Evolutionary conservation across 1,140 invertebrate species (phyloP).

Genomic region (Cotesia typhae): DNA sequence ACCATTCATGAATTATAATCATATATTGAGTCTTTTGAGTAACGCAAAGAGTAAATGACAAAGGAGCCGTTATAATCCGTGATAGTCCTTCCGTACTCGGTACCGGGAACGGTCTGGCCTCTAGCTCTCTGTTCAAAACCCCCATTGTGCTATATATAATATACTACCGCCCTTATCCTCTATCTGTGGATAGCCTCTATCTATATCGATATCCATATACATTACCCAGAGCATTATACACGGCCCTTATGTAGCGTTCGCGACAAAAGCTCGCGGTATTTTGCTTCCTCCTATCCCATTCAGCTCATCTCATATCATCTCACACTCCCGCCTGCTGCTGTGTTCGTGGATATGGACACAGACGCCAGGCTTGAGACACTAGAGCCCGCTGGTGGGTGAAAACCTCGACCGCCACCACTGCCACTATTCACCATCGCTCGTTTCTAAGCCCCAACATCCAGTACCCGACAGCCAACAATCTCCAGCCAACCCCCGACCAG

Average conservation of each 20-base stretch:
- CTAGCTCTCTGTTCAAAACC: not conserved
- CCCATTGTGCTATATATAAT: constrained; percentile 12
- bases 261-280: constrained; percentile 36
- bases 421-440: too few species aligned
- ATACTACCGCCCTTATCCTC: too few species aligned
- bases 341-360: constrained; percentile 11
- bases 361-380: constrained; percentile 1
- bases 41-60: constrained; percentile 20
- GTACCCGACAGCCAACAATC: too few species aligned
- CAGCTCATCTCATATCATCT: not conserved
- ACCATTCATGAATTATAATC: constrained; percentile 18
- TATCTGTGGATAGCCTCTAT: too few species aligned
- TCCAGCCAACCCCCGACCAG: too few species aligned
- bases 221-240: constrained; percentile 14
- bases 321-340: not conserved
- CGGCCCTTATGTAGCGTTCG: constrained; percentile 19
- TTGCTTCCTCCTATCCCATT: constrained; percentile 6
- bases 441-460: too few species aligned
- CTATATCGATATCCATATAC: too few species aligned
- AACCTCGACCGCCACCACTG: constrained; percentile 7
- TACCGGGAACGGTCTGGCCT: not conserved
- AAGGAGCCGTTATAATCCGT: constrained; percentile 27
- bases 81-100: constrained; percentile 31
- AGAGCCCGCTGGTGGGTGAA: not conserved
- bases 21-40: not conserved